phyloP scores from a whole-genome alignment of 2,888 invertebrate genomes.

The Drosophila paramelanica region DNA sequence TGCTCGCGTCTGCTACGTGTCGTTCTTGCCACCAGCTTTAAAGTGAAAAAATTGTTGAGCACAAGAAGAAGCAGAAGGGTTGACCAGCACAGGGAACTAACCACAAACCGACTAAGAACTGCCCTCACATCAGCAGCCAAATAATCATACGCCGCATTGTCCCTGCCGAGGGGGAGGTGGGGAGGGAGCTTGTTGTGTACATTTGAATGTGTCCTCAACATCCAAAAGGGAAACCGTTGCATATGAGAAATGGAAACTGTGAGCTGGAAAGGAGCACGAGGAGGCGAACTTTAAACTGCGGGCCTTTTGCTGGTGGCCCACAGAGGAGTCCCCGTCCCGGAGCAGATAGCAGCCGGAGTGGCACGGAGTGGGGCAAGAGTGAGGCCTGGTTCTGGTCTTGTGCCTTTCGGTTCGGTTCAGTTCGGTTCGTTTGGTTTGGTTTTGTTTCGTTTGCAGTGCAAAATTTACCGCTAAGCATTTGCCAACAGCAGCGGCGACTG shows the following conservation, averaged over 20 bases:
- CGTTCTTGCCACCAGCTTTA: conserved; percentile 28
- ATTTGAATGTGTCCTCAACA: conserved; percentile 58
- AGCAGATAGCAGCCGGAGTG: conserved; percentile 29
- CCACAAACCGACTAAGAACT: conserved; percentile 50
- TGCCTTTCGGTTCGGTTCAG: conserved; percentile 38
- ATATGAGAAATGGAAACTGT: conserved; percentile 32
- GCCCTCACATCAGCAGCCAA: conserved; percentile 60
- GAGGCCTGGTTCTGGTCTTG: conserved; percentile 14
- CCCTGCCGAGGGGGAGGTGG: background rate
- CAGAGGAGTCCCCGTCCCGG: conserved; percentile 10
- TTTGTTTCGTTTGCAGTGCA: conserved; percentile 46
- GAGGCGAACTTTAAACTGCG: conserved; percentile 44
- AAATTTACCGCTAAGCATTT: conserved; percentile 60
- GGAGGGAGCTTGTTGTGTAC: conserved; percentile 42
- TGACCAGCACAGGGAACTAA: conserved; percentile 26
- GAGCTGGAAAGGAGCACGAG: background rate
- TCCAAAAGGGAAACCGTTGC: conserved; percentile 48
- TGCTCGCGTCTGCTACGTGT: conserved; percentile 16
- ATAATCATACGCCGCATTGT: conserved; percentile 79
- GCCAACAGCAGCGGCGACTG: conserved; percentile 27
- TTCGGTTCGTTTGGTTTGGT: conserved; percentile 35
- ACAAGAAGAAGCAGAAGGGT: conserved; percentile 2
- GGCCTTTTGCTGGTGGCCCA: conserved; percentile 31
- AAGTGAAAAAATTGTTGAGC: conserved; percentile 22
- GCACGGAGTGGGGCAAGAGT: no score